A percentile compares a stretch with the other conserved stretches of the same genome.
These are phyloP conservation scores for Lampropteryx suffumata DNA, from an alignment of 2,888 invertebrate genomes.

Conservation along the genomic window DNA sequence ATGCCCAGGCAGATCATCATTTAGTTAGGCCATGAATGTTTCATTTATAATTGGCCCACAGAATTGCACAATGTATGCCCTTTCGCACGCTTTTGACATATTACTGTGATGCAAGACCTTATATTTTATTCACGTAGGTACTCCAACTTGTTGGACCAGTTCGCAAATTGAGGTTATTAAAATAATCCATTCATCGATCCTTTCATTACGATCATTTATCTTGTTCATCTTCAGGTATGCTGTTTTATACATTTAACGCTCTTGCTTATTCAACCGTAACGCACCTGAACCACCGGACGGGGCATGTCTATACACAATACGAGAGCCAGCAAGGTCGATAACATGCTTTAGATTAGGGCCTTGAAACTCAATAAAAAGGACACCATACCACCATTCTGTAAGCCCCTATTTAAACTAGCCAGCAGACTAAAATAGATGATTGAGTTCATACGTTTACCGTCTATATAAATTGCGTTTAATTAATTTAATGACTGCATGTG, in stretches of 20 bases:
- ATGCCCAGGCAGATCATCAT: slow-evolving; percentile 26
- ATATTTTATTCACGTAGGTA: slow-evolving; percentile 40
- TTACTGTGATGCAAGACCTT: slow-evolving; percentile 55
- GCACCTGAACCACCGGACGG: slow-evolving; percentile 19
- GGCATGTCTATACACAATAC: slow-evolving; percentile 25
- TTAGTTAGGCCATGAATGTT: slow-evolving; percentile 34
- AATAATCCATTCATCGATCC: slow-evolving; percentile 33
- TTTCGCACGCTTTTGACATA: slow-evolving; percentile 69
- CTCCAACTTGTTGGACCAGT: slow-evolving; percentile 24
- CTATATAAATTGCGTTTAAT: slow-evolving; percentile 22
- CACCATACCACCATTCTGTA: slow-evolving; percentile 18
- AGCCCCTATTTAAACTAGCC: slow-evolving; percentile 15
- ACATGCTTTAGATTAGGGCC: slow-evolving; percentile 20
- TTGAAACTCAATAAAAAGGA: slow-evolving; percentile 24
- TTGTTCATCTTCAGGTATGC: slow-evolving; percentile 29
- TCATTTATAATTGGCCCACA: slow-evolving; percentile 45
- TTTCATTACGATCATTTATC: slow-evolving; percentile 32
- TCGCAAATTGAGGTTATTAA: slow-evolving; percentile 28
- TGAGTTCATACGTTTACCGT: slow-evolving; percentile 17
- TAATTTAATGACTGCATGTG: slow-evolving; percentile 24
- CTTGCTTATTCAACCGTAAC: slow-evolving; percentile 23
- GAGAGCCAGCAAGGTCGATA: slow-evolving; percentile 23
- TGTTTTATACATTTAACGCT: slow-evolving; percentile 16
- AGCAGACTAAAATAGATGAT: slow-evolving; percentile 20
- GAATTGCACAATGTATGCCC: slow-evolving; percentile 55